Conservation (phyloP, 2,113 vertebrate genomes). For the Nothocercus nigrocapillus region DNA sequence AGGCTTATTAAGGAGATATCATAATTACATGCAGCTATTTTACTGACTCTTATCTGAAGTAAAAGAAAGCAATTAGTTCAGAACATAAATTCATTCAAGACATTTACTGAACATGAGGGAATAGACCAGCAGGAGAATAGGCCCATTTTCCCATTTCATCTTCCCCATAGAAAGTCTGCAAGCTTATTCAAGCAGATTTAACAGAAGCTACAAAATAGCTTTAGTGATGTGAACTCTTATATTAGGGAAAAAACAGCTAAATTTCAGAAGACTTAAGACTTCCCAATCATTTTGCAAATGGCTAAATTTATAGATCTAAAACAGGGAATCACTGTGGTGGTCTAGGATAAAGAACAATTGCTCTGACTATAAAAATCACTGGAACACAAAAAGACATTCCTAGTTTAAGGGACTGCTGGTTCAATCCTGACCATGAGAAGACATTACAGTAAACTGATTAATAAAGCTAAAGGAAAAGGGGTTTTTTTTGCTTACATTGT, state of each 20-base stretch:
- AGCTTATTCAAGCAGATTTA: background rate
- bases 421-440: background rate
- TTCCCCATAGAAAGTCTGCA: background rate
- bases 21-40: slow-evolving; percentile 75
- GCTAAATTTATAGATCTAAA: background rate
- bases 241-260: background rate
- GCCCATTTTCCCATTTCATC: background rate
- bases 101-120: slow-evolving; percentile 47
- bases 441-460: background rate
- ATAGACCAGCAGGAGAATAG: background rate
- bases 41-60: slow-evolving; percentile 69
- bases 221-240: background rate
- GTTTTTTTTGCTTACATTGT: background rate
- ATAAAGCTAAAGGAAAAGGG: background rate
- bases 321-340: background rate
- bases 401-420: background rate
- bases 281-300: background rate
- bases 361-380: background rate
- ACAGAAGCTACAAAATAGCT: background rate
- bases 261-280: background rate
- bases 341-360: background rate
- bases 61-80: slow-evolving; percentile 75
- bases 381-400: accelerated
- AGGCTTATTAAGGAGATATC: slow-evolving; percentile 73
- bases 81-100: slow-evolving; percentile 68